A percentile compares a stretch with the other conserved stretches of the same genome.
Evolutionary conservation across 2,797 vertebrate species (phyloP).

Genomic region (Pangasius macronema): DNA sequence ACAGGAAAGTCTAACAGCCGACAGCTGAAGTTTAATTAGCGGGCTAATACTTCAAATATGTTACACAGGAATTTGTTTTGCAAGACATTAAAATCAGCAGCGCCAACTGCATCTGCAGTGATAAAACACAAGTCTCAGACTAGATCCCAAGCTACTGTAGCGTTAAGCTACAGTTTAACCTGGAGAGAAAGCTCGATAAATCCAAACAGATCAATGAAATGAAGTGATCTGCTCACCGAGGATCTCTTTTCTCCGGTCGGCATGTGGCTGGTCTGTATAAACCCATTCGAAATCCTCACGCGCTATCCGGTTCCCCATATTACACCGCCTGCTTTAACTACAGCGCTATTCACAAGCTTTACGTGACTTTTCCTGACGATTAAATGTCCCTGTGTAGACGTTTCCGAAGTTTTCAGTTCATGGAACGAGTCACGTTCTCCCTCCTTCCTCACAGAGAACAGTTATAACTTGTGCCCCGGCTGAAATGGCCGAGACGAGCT

Average conservation of each 20-base stretch:
- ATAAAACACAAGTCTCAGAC: not conserved
- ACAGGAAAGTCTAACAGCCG: no score
- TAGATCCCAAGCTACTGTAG: not conserved
- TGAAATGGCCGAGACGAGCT: not conserved
- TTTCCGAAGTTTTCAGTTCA: no score
- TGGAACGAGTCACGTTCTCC: not conserved
- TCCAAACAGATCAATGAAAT: not conserved
- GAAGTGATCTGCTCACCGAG: constrained; percentile 77
- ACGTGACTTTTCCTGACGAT: not conserved
- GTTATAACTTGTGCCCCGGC: not conserved
- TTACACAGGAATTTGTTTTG: not conserved
- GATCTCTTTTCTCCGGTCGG: constrained; percentile 86
- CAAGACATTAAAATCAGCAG: not conserved
- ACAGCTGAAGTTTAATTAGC: not conserved
- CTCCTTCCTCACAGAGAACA: not conserved
- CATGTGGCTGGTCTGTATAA: constrained; percentile 92
- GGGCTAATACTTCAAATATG: not conserved
- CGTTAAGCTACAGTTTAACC: not conserved
- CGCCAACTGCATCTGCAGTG: not conserved
- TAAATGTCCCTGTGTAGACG: not conserved
- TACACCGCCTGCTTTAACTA: no score
- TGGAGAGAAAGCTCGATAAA: not conserved
- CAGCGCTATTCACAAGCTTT: no score
- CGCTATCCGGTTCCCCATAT: constrained; percentile 85
- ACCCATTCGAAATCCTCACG: constrained; percentile 95